Base-by-base conservation (phyloP, 2,797 vertebrate genomes). In the Brachymystax lenok region DNA sequence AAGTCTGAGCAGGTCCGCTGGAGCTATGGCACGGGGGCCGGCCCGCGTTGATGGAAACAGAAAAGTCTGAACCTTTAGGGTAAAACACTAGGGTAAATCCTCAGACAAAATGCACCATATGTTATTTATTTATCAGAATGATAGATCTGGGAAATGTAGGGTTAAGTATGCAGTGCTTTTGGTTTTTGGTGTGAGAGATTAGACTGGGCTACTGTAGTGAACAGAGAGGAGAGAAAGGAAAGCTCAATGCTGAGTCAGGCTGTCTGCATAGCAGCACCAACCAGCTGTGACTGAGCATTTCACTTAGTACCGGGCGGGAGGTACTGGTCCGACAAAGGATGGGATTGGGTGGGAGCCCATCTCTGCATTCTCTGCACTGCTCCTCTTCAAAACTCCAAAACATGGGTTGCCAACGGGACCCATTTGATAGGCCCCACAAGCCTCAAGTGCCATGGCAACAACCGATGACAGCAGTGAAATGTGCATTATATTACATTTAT, bases 241-340 rank as follows among this genome's bases (percentile, higher is more conserved):
- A 46, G 40, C 68, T 86, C 74, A 83, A 74, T 89, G 93, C 91
- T 93, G 92, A 93, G 90, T 94, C 91, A 94, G 93, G 70, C 69
- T 86, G 79, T 74, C 88, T 91, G 88, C 90, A 90, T 83, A 91
- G 90, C 90, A 82, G 87, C 85, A 82, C 76, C 69, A 83, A 85
- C 87, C 87, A 88, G 79, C 87, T 88, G 84, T 82, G 87, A 91
- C 82, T 72, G 71, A 83, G 83, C 14, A 28, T 85, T 84, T 80
- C 86, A 89, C 77, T 66, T 71, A 86, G 79, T 77, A 82, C 74
- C 75, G 75, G 72, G 13, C 64, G 69, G 74, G 75, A 16, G 10
- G 40, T 0, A 33, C 13, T 8, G 5, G 30, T 30, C 8, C 28
- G 5, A 7, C 28, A 33, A 4, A 33, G 66, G 64, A 16, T 63